These are phyloP conservation scores for Daktulosphaira vitifoliae DNA, from an alignment of 1,140 invertebrate species.

Conservation along the genomic window DNA sequence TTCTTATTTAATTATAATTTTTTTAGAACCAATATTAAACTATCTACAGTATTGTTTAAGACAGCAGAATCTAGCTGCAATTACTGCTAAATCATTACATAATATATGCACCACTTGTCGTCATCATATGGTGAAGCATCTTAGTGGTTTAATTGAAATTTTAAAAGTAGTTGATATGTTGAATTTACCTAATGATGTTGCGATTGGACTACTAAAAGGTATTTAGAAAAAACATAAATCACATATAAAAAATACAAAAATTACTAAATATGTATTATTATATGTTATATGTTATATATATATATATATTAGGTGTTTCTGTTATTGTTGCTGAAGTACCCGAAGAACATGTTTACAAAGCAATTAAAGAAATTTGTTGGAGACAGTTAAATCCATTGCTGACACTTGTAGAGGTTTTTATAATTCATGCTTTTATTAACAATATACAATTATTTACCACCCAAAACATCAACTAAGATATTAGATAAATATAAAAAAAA, in stretches of 20 bases:
- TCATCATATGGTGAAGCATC: constrained; percentile 69
- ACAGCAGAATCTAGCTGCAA: constrained; percentile 61
- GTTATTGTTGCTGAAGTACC: constrained; percentile 57
- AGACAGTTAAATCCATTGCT: constrained; percentile 63
- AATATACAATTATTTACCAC: not conserved
- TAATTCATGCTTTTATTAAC: constrained; percentile 4
- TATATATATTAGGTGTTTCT: constrained; percentile 49
- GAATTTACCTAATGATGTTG: constrained; percentile 73
- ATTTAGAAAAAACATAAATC: constrained; percentile 36
- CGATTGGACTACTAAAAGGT: constrained; percentile 75
- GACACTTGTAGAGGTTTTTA: constrained; percentile 50
- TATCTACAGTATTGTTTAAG: constrained; percentile 66
- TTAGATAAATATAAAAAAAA: too few species aligned
- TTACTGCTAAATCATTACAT: constrained; percentile 65
- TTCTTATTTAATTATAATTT: constrained; percentile 27
- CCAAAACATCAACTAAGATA: not conserved
- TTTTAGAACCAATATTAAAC: constrained; percentile 65
- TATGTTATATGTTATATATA: not conserved
- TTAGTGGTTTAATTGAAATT: constrained; percentile 54
- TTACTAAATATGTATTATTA: not conserved
- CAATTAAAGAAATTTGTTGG: constrained; percentile 68
- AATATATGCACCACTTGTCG: constrained; percentile 70
- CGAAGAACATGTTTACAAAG: constrained; percentile 54
- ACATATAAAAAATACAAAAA: too few species aligned
- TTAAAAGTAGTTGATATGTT: constrained; percentile 63